Percentiles rank a stretch among this genome's conserved stretches.
These are phyloP conservation scores for Drosophila suboccidentalis DNA, from an alignment of 2,888 invertebrate species.

Conservation along the genomic window DNA sequence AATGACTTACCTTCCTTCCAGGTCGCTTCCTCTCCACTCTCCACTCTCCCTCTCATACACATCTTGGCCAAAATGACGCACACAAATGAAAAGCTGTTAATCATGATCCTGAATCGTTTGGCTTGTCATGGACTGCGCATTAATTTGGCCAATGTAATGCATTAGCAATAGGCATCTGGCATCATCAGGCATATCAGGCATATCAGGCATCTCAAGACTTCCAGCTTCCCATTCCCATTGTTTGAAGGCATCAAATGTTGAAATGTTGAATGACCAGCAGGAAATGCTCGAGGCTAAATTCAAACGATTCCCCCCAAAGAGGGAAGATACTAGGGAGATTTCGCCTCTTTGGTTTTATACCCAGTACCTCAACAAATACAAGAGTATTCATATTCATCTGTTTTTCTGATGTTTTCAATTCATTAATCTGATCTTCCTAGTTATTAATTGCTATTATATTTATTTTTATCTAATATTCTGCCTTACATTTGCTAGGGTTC, in stretches of 20 bases:
- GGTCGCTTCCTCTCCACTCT: not conserved
- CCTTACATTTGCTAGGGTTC: not conserved
- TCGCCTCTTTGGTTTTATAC: conserved; percentile 12
- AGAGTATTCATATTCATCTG: not conserved
- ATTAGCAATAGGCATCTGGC: conserved; percentile 53
- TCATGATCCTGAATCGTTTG: conserved; percentile 60
- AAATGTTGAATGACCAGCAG: conserved; percentile 71
- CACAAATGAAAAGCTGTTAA: conserved; percentile 66
- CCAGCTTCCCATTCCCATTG: conserved; percentile 2
- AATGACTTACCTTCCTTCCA: conserved; percentile 43
- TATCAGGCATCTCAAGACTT: conserved; percentile 1
- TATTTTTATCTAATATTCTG: too few relatives aligned
- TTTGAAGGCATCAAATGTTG: conserved; percentile 29
- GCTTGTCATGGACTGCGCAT: conserved; percentile 71
- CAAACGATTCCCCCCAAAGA: conserved; percentile 62
- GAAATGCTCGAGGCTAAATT: conserved; percentile 48
- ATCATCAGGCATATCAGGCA: conserved; percentile 14
- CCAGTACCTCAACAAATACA: not conserved
- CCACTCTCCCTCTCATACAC: not conserved
- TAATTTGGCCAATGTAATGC: conserved; percentile 59
- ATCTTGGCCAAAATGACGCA: conserved; percentile 29
- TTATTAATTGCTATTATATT: too few relatives aligned
- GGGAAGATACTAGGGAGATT: conserved; percentile 39
- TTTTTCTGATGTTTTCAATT: not conserved
- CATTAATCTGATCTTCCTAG: too few relatives aligned